Evolutionary conservation across 2,888 invertebrate genomes (phyloP).

Genomic region (Brenthis ino): DNA sequence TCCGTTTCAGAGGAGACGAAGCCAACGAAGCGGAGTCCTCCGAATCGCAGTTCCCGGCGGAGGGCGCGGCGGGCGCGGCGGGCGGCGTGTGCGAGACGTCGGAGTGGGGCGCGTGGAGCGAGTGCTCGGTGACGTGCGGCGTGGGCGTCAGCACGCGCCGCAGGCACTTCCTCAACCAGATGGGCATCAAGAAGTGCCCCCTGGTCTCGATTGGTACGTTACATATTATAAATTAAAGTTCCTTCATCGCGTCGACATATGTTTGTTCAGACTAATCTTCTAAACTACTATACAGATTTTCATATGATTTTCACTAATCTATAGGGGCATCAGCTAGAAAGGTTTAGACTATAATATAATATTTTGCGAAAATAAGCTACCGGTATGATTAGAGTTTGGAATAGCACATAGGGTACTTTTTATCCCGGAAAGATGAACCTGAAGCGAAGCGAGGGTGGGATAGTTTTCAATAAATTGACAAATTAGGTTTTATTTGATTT

Average conservation of each 20-base stretch:
- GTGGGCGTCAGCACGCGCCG: constrained; percentile 88
- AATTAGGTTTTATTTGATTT: too few relatives aligned
- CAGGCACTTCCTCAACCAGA: constrained; percentile 87
- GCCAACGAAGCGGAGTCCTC: constrained; percentile 43
- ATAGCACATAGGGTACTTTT: too few relatives aligned
- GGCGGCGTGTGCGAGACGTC: constrained; percentile 85
- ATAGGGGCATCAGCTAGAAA: too few relatives aligned
- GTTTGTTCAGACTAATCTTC: too few relatives aligned
- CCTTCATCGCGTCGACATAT: neutral
- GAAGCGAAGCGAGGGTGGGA: too few relatives aligned
- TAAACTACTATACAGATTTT: too few relatives aligned
- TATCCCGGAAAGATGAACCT: too few relatives aligned
- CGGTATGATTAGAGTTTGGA: too few relatives aligned
- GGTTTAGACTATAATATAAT: too few relatives aligned
- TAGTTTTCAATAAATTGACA: too few relatives aligned
- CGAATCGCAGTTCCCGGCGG: constrained; percentile 42
- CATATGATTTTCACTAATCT: too few relatives aligned
- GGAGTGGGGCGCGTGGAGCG: constrained; percentile 91
- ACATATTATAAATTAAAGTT: neutral
- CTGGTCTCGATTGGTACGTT: constrained; percentile 84
- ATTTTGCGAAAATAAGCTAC: too few relatives aligned
- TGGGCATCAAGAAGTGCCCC: constrained; percentile 91
- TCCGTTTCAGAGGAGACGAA: constrained; percentile 44
- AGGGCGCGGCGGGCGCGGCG: constrained; percentile 47
- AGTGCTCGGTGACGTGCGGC: constrained; percentile 94